Evolutionary conservation across 2,113 vertebrate genomes (phyloP).

Genomic region (Pelmatolapia mariae): DNA sequence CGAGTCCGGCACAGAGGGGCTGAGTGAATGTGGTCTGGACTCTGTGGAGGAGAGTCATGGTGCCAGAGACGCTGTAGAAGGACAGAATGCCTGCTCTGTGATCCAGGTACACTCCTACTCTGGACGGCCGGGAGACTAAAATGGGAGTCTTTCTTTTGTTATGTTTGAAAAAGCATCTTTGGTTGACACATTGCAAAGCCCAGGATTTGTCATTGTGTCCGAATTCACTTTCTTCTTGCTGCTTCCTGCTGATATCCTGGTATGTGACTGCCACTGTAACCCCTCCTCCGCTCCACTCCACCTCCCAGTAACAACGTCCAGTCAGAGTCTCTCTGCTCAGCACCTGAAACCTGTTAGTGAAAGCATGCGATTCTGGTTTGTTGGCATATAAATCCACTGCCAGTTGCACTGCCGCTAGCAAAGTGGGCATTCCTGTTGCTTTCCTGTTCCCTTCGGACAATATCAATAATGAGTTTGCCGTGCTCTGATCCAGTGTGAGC

Average conservation of each 20-base stretch:
- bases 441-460: not conserved
- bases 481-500: not conserved
- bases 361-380: not conserved
- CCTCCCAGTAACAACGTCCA: constrained; percentile 3
- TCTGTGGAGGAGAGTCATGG: not conserved
- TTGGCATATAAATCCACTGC: not conserved
- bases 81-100: not conserved
- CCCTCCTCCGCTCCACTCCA: not conserved
- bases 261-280: not conserved
- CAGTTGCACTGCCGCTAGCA: not conserved
- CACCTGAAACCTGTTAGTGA: not conserved
- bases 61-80: not conserved
- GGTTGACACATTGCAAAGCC: not conserved
- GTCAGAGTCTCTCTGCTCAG: not conserved
- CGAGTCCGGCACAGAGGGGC: not conserved
- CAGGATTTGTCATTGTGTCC: not conserved
- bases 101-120: not conserved
- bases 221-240: not conserved
- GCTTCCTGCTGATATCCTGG: not conserved
- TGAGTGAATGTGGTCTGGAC: not conserved
- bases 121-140: not conserved
- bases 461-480: not conserved
- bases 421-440: not conserved
- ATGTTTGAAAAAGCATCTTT: not conserved
- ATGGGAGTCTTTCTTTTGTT: not conserved